These are phyloP conservation scores for Acanthisitta chloris DNA, from an alignment of 2,113 vertebrate genomes.

Conservation along the genomic window DNA sequence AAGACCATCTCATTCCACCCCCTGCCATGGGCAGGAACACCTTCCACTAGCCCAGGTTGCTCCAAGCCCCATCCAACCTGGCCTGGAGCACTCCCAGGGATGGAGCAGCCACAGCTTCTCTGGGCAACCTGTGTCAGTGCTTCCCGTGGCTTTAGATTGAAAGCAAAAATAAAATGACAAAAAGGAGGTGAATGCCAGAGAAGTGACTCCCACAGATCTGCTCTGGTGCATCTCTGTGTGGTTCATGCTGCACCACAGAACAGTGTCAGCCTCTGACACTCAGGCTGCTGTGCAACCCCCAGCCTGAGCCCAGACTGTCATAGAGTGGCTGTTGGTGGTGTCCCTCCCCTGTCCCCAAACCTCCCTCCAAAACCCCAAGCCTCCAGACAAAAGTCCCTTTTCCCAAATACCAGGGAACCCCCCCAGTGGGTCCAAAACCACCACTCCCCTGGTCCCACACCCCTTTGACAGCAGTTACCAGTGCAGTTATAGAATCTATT, in stretches of 20 bases:
- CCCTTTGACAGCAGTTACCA: not conserved
- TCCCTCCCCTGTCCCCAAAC: not conserved
- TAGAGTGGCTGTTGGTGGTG: not conserved
- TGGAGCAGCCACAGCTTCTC: not conserved
- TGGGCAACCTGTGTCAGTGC: not conserved
- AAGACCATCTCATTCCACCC: not conserved
- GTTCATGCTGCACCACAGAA: rapidly evolving
- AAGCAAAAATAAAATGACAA: not conserved
- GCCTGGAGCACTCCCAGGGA: not conserved
- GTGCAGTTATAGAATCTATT: too few relatives aligned
- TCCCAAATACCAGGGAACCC: not conserved
- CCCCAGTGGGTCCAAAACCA: not conserved
- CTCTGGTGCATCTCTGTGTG: not conserved
- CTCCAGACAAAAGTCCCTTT: not conserved
- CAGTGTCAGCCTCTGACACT: not conserved
- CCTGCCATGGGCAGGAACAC: not conserved
- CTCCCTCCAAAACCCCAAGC: not conserved
- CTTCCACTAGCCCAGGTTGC: not conserved
- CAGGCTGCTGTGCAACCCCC: not conserved
- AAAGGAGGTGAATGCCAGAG: not conserved
- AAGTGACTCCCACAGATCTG: not conserved
- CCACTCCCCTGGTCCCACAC: not conserved
- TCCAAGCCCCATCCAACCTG: not conserved
- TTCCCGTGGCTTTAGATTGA: not conserved
- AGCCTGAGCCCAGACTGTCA: rapidly evolving